Percentiles rank a stretch among this genome's conserved stretches.
phyloP scores from a whole-genome alignment of 30 jellyfish, hydroid and myxozoan species.

The Nemopilema nomurai region DNA sequence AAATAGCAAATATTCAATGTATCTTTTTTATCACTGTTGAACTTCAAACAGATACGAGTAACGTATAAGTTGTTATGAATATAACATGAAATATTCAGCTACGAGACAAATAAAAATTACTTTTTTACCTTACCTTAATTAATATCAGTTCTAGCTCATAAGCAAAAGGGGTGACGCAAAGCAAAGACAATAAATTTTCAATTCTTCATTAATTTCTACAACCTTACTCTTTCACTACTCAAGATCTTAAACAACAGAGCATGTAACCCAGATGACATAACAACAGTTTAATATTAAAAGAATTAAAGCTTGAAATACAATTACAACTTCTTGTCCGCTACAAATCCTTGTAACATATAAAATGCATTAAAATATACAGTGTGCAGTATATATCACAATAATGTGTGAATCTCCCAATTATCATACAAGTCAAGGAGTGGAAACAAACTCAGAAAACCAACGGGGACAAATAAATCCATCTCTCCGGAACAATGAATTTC shows the following conservation, averaged over 20 bases:
- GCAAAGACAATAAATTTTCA: neutral
- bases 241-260: neutral
- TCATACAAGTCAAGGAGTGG: neutral
- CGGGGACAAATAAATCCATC: neutral
- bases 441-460: neutral
- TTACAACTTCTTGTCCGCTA: conserved; percentile 52
- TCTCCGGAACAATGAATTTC: neutral
- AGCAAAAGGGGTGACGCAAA: neutral
- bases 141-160: no score
- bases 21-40: no score
- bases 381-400: neutral
- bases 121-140: no score
- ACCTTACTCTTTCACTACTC: conserved; percentile 10
- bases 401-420: neutral
- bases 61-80: no score
- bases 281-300: conserved; percentile 15
- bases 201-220: conserved; percentile 26
- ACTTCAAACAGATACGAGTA: no score
- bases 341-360: conserved; percentile 52
- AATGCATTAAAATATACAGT: conserved; percentile 52
- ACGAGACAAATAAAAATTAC: no score
- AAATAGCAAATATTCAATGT: no score
- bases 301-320: conserved; percentile 46
- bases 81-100: no score
- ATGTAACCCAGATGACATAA: neutral